A percentile compares a stretch with the other conserved stretches of the same genome.
These are phyloP conservation scores for Pollicipes pollicipes DNA, from an alignment of 1,140 invertebrate genomes.

Conservation along the genomic window DNA sequence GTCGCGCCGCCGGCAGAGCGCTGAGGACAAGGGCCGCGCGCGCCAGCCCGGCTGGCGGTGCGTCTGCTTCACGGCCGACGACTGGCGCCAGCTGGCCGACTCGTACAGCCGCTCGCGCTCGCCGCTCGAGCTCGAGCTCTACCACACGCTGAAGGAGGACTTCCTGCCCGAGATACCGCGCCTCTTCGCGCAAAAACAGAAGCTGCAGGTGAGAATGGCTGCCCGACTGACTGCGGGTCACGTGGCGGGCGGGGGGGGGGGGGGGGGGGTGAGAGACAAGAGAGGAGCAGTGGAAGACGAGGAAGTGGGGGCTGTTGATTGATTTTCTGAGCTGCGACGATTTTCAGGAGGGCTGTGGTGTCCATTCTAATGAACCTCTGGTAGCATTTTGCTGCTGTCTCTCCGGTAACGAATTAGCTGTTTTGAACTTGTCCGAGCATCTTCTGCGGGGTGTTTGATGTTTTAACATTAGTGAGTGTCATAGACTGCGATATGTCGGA, in stretches of 20 bases:
- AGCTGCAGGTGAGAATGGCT: slow-evolving; percentile 11
- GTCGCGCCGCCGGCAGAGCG: neutral
- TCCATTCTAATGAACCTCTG: too few relatives aligned
- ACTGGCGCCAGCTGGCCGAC: slow-evolving; percentile 68
- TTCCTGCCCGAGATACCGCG: slow-evolving; percentile 80
- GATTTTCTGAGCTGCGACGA: too few relatives aligned
- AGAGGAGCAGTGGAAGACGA: too few relatives aligned
- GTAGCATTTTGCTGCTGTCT: too few relatives aligned
- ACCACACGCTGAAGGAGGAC: slow-evolving; percentile 60
- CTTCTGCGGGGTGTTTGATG: too few relatives aligned
- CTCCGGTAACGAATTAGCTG: too few relatives aligned
- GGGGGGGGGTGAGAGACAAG: too few relatives aligned
- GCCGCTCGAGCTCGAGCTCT: slow-evolving; percentile 46
- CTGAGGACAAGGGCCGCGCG: neutral
- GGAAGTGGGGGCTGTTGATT: too few relatives aligned
- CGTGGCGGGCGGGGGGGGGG: slow-evolving; percentile 11
- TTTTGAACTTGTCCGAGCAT: too few relatives aligned
- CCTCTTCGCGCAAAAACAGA: slow-evolving; percentile 74
- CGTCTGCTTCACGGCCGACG: slow-evolving; percentile 41
- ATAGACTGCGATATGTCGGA: too few relatives aligned
- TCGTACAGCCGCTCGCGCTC: slow-evolving; percentile 57
- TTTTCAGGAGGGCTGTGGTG: too few relatives aligned
- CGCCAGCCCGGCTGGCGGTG: neutral
- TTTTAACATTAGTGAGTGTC: too few relatives aligned
- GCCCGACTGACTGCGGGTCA: slow-evolving; percentile 6